Evolutionary conservation across 1,140 invertebrate species (phyloP).

Genomic region (Musca vetustissima): DNA sequence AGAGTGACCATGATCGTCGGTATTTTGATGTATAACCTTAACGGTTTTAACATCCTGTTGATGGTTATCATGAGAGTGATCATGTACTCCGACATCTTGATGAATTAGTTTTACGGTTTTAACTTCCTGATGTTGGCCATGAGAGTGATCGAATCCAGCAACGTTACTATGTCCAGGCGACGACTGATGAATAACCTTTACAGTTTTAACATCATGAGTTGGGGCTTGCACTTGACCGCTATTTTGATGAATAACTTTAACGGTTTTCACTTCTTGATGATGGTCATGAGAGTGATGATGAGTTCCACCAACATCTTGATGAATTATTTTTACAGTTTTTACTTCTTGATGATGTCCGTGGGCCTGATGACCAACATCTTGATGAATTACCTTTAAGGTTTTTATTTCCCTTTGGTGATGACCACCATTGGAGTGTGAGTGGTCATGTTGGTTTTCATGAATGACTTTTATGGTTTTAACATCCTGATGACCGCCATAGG

Average conservation of each 20-base stretch:
- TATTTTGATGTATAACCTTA: not conserved
- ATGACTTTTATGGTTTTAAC: conserved; percentile 28
- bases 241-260: conserved; percentile 14
- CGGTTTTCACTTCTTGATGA: conserved; percentile 17
- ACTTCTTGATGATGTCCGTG: not conserved
- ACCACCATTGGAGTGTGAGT: conserved; percentile 1
- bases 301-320: not conserved
- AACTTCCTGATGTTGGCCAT: too few species aligned
- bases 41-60: conserved; percentile 1
- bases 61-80: not conserved
- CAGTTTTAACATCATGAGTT: too few species aligned
- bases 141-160: too few species aligned
- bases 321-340: conserved; percentile 1
- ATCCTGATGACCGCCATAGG: conserved; percentile 26
- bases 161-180: too few species aligned
- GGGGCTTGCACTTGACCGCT: too few species aligned
- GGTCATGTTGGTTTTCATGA: conserved; percentile 7
- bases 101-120: too few species aligned
- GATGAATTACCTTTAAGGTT: not conserved
- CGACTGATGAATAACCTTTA: too few species aligned
- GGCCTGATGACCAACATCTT: not conserved
- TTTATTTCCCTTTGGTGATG: conserved; percentile 1
- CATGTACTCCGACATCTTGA: too few species aligned
- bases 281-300: too few species aligned
- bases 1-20: not conserved